phyloP scores from a whole-genome alignment of 2,113 vertebrate species.

The Corythoichthys haematopterus region DNA sequence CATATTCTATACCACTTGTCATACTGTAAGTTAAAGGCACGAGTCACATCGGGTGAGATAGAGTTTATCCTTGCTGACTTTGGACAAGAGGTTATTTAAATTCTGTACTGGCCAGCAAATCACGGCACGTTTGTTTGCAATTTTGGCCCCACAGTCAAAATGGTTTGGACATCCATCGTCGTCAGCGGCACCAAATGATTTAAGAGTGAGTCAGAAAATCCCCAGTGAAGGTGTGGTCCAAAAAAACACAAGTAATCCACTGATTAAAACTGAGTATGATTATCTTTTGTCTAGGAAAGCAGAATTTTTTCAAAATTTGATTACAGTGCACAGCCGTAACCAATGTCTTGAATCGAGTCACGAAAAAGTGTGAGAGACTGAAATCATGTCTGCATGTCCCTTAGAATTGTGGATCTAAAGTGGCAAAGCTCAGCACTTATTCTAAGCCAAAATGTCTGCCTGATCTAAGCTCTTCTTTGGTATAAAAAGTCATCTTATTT shows the following conservation, averaged over 20 bases:
- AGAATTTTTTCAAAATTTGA: background rate
- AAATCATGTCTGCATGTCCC: background rate
- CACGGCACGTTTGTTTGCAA: no score
- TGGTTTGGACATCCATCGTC: no score
- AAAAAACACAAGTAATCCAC: background rate
- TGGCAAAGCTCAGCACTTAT: slow-evolving; percentile 3
- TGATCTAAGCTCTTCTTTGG: slow-evolving; percentile 3
- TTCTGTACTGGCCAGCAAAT: no score
- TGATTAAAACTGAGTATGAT: background rate
- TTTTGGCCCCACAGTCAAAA: no score
- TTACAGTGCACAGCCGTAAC: background rate
- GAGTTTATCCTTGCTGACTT: no score
- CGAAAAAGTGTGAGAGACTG: slow-evolving; percentile 7
- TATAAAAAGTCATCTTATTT: slow-evolving; percentile 7
- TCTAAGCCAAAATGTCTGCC: slow-evolving; percentile 1
- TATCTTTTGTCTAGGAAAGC: background rate
- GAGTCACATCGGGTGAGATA: no score
- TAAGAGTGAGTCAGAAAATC: no score
- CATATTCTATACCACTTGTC: background rate
- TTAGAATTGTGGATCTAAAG: background rate
- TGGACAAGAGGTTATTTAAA: no score
- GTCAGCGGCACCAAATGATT: no score
- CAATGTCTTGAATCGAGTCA: background rate
- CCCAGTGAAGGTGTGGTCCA: no score
- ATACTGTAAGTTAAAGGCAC: no score